Base-by-base conservation (phyloP, 1,140 invertebrate species). In the Monochamus saltuarius region DNA sequence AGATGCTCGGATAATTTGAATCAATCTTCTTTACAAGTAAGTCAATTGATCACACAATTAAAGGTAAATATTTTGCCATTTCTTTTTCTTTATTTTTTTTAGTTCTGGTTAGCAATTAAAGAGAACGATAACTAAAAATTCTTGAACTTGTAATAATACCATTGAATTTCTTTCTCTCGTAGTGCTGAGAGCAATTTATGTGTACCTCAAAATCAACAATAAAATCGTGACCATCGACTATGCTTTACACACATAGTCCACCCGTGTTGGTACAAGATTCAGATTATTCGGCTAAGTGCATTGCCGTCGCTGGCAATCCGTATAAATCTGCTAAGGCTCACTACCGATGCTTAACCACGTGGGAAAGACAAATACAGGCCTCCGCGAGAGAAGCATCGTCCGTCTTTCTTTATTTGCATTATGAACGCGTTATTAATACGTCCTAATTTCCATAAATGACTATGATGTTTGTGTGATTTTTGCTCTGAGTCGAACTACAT, bases 191-290 rank as follows among this genome's bases (percentile, higher is more conserved):
- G 14, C 14, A 46, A 46, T 46, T 46, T 13, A 46, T 10, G 6
- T 4, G 10, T 19, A 17, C n/a, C 43, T 14, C 10, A 10, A 16
- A 2, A 7, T 19, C 43, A 46, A 46, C 17, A 46, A 46, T 46
- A 19, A 9, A 46, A 46, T 46, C 43, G 43, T 46, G 43, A 46
- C 43, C 43, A 17, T 14, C 16, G 22, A 46, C 43, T 14, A 46
- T 46, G 43, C n/a, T 46, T 46, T 46, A 40, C 39, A 40, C 16
- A 46, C 43, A 46, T 19, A 46, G 14, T 17, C 43, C 16, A 17
- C 43, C 22, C 22, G 43, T 17, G 43, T 46, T 14, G 43, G 43
- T 60, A 60, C 42, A 34, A 38, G 34, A 53, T 60, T 45, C 46
- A 35, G 34, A 43, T 53, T 60, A 60, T 45, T 37, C 39, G 37